Conservation (phyloP, 2,888 invertebrate species). For the Lycocerus yunnanus region DNA sequence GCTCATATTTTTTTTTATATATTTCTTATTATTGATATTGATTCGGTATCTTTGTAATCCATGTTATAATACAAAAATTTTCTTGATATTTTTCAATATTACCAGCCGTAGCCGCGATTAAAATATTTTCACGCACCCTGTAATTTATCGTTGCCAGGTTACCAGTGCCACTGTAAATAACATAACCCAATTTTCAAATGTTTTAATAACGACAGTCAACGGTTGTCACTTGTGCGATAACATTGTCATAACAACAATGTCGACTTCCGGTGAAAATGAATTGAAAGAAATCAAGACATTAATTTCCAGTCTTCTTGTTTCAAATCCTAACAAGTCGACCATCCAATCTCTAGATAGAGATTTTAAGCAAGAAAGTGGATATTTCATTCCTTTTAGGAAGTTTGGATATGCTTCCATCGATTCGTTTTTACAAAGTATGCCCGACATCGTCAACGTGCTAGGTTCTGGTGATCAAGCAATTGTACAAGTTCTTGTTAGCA, state of each 20-base stretch:
- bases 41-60: no score
- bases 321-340: constrained; percentile 37
- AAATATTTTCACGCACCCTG: no score
- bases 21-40: no score
- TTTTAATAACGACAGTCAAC: no score
- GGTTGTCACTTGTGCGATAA: no score
- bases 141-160: no score
- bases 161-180: no score
- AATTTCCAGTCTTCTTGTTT: constrained; percentile 41
- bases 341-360: constrained; percentile 39
- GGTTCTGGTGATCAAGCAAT: constrained; percentile 40
- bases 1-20: no score
- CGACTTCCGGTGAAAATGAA: neutral
- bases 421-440: constrained; percentile 40
- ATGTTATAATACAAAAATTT: no score
- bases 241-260: neutral
- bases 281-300: constrained; percentile 34
- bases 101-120: no score
- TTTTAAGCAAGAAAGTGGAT: constrained; percentile 40
- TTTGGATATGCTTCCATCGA: constrained; percentile 40
- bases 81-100: no score
- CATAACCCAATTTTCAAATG: no score
- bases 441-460: constrained; percentile 41
- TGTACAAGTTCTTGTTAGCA: constrained; percentile 35
- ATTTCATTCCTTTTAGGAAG: constrained; percentile 39